These are phyloP conservation scores for Denticeps clupeoides DNA, from an alignment of 2,797 vertebrate genomes.

Conservation along the genomic window DNA sequence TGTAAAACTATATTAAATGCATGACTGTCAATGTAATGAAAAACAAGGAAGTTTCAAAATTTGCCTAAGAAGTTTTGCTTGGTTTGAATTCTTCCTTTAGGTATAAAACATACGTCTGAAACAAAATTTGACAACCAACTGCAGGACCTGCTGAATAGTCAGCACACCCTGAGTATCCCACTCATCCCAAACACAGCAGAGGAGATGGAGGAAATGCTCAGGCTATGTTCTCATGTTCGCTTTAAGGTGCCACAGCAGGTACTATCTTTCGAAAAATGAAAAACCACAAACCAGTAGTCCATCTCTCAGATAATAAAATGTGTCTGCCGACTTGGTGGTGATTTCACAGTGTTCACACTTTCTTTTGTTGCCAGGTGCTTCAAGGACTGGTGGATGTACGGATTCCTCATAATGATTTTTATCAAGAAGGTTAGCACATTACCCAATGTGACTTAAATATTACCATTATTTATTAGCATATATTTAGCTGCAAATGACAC, in stretches of 20 bases:
- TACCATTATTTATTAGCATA: neutral
- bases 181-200: slow-evolving; percentile 82
- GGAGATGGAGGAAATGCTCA: slow-evolving; percentile 95
- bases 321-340: neutral
- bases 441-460: too few species aligned
- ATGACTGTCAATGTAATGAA: too few species aligned
- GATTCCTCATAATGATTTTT: slow-evolving; percentile 87
- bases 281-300: neutral
- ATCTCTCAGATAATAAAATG: neutral
- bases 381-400: slow-evolving; percentile 88
- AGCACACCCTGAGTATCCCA: slow-evolving; percentile 60
- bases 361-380: slow-evolving; percentile 68
- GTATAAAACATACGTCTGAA: slow-evolving; percentile 66
- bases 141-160: slow-evolving; percentile 60
- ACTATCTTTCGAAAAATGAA: neutral
- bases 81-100: slow-evolving; percentile 43
- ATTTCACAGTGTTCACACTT: neutral
- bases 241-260: slow-evolving; percentile 90
- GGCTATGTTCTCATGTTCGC: slow-evolving; percentile 85
- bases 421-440: slow-evolving; percentile 77
- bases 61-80: neutral
- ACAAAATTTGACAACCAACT: slow-evolving; percentile 75
- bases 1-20: too few species aligned
- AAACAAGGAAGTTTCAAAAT: too few species aligned
- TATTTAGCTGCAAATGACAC: neutral